Conservation (phyloP, 2,113 vertebrate genomes). For the Trinectes maculatus region DNA sequence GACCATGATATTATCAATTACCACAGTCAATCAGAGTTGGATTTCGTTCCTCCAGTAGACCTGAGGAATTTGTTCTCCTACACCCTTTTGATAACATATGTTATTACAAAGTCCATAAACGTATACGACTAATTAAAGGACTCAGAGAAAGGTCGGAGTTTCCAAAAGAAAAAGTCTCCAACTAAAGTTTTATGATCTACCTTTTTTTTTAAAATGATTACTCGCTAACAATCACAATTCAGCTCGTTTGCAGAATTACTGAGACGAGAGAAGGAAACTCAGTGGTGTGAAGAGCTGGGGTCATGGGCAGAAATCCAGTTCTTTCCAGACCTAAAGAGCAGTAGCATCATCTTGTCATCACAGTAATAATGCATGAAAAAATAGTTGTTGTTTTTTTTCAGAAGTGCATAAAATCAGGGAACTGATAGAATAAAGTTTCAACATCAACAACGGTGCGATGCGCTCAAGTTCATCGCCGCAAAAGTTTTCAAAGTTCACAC, state of each 20-base stretch:
- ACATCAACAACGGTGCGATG: slow-evolving; percentile 5
- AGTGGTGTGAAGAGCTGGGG: no score
- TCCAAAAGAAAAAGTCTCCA: not conserved
- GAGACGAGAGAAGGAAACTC: no score
- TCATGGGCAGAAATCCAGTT: slow-evolving; percentile 16
- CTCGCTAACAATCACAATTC: not conserved
- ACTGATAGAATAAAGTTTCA: slow-evolving; percentile 18
- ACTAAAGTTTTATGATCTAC: not conserved
- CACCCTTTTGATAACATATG: no score
- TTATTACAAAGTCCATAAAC: no score
- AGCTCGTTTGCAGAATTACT: slow-evolving; percentile 2
- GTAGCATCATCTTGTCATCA: slow-evolving; percentile 24
- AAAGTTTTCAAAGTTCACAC: slow-evolving; percentile 23
- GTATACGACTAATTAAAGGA: no score
- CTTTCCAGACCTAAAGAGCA: slow-evolving; percentile 23
- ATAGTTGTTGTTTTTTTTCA: slow-evolving; percentile 8
- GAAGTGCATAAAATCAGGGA: slow-evolving; percentile 1
- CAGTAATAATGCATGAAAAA: slow-evolving; percentile 22
- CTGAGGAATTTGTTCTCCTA: not conserved
- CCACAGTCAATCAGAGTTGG: not conserved
- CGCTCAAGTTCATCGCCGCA: not conserved
- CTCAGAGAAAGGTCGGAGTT: no score
- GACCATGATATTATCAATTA: slow-evolving; percentile 11
- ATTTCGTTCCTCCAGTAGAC: not conserved
- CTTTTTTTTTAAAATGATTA: not conserved